Conservation (phyloP, 1,140 invertebrate genomes). For the Calliopsis andreniformis region DNA sequence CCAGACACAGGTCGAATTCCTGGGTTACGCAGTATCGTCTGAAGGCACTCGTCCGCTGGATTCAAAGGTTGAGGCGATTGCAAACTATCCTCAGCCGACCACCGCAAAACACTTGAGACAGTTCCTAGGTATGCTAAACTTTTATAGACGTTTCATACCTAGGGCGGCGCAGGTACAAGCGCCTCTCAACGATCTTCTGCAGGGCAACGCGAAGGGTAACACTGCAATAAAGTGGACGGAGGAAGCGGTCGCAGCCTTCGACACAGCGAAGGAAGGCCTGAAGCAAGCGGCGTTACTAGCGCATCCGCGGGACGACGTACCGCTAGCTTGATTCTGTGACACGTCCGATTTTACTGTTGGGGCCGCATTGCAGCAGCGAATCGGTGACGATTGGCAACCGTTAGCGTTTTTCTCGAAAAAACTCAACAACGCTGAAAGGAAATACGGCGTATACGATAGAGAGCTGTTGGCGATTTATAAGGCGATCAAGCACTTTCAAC, state of each 20-base stretch:
- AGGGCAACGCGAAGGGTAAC: background rate
- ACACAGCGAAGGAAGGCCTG: no score
- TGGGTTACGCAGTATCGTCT: no score
- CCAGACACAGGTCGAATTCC: background rate
- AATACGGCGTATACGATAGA: no score
- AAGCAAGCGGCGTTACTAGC: background rate
- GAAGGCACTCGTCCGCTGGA: background rate
- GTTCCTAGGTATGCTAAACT: conserved; percentile 21
- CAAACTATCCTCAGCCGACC: background rate
- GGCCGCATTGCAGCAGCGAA: background rate
- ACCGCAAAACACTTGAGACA: background rate
- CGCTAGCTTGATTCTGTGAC: background rate
- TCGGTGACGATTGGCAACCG: background rate
- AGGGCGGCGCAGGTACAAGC: no score
- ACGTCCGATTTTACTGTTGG: no score
- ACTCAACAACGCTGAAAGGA: no score
- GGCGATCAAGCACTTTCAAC: background rate
- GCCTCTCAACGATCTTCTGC: no score
- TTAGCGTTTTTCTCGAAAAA: background rate
- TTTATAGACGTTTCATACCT: no score
- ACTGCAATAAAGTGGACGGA: no score
- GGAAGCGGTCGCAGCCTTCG: no score
- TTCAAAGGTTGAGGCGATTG: background rate
- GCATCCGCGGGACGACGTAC: background rate
- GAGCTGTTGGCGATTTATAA: no score